phyloP scores from a whole-genome alignment of 2,113 vertebrate species.

The Tricholaema leucomelas region DNA sequence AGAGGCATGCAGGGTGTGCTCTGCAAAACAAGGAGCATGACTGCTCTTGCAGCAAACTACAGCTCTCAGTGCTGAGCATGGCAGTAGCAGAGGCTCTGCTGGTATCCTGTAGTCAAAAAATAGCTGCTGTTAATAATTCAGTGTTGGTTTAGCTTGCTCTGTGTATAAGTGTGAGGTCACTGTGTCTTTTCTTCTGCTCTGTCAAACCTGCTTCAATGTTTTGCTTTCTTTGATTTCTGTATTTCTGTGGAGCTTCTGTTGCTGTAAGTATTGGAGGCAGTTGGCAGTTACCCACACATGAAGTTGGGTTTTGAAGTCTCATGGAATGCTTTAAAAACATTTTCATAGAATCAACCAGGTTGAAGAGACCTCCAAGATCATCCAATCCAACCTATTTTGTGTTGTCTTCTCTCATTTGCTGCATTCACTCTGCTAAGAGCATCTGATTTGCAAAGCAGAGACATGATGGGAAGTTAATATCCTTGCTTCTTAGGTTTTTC shows the following conservation, averaged over 20 bases:
- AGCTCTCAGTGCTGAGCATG: not conserved
- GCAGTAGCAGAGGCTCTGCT: not conserved
- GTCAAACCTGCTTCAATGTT: not conserved
- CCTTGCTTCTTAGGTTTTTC: not conserved
- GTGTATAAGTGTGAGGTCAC: not conserved
- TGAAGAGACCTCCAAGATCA: too few species aligned
- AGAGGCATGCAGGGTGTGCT: not conserved
- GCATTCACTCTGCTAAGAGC: not conserved
- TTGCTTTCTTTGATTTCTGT: not conserved
- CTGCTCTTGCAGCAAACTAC: not conserved
- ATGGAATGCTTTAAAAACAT: not conserved
- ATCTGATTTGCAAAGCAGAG: not conserved
- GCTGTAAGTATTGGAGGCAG: not conserved
- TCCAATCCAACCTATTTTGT: too few species aligned
- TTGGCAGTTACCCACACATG: not conserved
- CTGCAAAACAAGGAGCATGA: not conserved
- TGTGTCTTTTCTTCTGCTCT: not conserved
- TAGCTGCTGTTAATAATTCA: slow-evolving; percentile 5
- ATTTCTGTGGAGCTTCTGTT: not conserved
- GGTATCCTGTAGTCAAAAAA: not conserved
- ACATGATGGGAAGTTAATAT: not conserved
- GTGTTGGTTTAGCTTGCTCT: not conserved
- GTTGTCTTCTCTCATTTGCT: not conserved
- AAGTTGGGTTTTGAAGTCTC: not conserved
- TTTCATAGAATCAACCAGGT: too few species aligned